These are phyloP conservation scores for Drosophila mulleri DNA, from an alignment of 2,888 invertebrate genomes.

Conservation along the genomic window DNA sequence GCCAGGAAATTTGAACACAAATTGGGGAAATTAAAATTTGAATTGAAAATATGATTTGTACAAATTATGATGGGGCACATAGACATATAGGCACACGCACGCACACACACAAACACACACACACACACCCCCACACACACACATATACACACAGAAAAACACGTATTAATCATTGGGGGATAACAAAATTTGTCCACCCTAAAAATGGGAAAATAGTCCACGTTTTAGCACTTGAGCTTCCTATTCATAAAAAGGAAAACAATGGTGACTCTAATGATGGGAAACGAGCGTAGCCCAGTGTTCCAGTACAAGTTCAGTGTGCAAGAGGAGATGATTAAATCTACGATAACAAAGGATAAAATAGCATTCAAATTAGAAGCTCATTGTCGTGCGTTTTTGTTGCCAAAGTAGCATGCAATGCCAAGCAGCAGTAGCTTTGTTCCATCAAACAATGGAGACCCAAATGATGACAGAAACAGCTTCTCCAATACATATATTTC, in stretches of 20 bases:
- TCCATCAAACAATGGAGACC: slow-evolving; percentile 60
- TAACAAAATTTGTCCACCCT: slow-evolving; percentile 28
- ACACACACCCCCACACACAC: background rate
- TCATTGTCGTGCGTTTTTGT: slow-evolving; percentile 72
- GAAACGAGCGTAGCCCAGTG: slow-evolving; percentile 46
- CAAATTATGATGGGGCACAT: slow-evolving; percentile 39
- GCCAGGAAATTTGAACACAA: slow-evolving; percentile 68
- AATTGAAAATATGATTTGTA: slow-evolving; percentile 70
- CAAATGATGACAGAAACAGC: slow-evolving; percentile 69
- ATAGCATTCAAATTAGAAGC: slow-evolving; percentile 78
- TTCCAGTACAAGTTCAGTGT: slow-evolving; percentile 6
- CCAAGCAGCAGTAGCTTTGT: slow-evolving; percentile 53
- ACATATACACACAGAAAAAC: background rate
- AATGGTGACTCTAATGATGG: slow-evolving; percentile 74
- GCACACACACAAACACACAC: background rate
- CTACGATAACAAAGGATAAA: slow-evolving; percentile 70
- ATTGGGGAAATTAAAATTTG: slow-evolving; percentile 76
- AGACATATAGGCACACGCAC: no score
- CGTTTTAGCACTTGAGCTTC: slow-evolving; percentile 37
- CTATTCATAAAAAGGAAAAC: slow-evolving; percentile 61
- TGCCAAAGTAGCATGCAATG: slow-evolving; percentile 64
- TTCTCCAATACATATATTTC: slow-evolving; percentile 1
- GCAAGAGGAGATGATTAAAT: slow-evolving; percentile 70
- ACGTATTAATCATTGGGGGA: slow-evolving; percentile 25
- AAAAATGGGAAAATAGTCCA: slow-evolving; percentile 6